Evolutionary conservation across 2,113 vertebrate genomes (phyloP).

Genomic region (Syrrhaptes paradoxus): DNA sequence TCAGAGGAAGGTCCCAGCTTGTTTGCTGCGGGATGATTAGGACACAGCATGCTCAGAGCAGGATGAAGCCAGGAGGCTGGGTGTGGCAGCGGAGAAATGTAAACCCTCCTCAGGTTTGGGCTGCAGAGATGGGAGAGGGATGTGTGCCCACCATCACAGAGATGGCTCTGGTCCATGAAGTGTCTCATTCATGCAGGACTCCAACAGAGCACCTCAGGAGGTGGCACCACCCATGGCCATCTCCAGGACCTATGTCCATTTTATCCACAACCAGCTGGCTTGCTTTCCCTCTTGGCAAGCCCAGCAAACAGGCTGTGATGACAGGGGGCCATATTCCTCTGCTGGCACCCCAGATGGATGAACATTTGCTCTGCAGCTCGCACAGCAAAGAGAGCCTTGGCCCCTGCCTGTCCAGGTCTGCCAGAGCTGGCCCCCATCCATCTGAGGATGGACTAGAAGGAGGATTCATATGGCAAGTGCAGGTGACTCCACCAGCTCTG

Average conservation of each 20-base stretch:
- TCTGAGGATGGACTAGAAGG: neutral
- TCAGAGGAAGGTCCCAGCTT: neutral
- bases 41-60: neutral
- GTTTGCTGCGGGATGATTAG: neutral
- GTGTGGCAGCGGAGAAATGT: rapidly evolving
- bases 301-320: neutral
- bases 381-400: neutral
- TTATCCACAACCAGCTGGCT: too few relatives aligned
- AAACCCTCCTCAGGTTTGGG: neutral
- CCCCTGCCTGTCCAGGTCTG: neutral
- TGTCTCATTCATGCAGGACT: neutral
- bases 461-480: neutral
- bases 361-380: neutral
- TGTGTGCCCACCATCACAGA: neutral
- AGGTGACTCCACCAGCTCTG: neutral
- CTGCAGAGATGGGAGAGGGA: neutral
- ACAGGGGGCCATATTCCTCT: neutral
- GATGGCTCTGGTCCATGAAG: neutral
- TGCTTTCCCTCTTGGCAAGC: neutral
- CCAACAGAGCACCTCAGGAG: neutral
- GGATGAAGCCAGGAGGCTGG: neutral
- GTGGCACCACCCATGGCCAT: neutral
- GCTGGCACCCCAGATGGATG: neutral
- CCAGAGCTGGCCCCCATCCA: neutral
- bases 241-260: neutral